Conservation (phyloP, 2,113 vertebrate species). For the Echinops telfairi region DNA sequence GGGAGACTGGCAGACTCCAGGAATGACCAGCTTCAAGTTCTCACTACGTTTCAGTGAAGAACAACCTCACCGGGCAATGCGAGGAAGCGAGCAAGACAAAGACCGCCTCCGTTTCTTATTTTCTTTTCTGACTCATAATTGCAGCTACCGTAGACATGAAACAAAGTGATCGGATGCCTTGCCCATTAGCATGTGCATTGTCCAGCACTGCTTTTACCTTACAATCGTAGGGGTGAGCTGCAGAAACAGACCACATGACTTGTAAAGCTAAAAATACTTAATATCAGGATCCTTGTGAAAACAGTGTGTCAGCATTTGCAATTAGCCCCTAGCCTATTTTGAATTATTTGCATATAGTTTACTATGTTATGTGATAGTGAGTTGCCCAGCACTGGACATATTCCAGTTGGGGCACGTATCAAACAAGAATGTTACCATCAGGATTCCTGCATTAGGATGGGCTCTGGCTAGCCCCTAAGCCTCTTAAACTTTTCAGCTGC, state of each 20-base stretch:
- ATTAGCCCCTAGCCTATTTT: too few relatives aligned
- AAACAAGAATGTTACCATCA: background rate
- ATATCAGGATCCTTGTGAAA: background rate
- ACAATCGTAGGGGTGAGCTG: fast-evolving
- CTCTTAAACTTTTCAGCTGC: too few relatives aligned
- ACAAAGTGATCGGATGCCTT: background rate
- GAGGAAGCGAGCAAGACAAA: background rate
- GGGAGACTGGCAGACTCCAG: too few relatives aligned
- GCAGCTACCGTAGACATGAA: background rate
- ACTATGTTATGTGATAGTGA: too few relatives aligned
- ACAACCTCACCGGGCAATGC: background rate
- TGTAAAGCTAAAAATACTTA: background rate
- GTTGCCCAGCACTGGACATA: background rate
- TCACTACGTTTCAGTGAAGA: background rate
- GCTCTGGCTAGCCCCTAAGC: background rate
- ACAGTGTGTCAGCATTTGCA: background rate
- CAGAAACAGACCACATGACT: too few relatives aligned
- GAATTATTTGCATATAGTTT: background rate
- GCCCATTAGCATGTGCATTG: fast-evolving
- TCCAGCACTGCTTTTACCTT: too few relatives aligned
- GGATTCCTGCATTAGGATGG: fast-evolving
- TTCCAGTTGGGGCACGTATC: fast-evolving
- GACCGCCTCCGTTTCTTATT: background rate
- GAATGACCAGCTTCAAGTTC: too few relatives aligned
- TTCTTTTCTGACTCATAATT: background rate